phyloP scores from a whole-genome alignment of 2,113 vertebrate genomes.

The Pelodiscus sinensis region DNA sequence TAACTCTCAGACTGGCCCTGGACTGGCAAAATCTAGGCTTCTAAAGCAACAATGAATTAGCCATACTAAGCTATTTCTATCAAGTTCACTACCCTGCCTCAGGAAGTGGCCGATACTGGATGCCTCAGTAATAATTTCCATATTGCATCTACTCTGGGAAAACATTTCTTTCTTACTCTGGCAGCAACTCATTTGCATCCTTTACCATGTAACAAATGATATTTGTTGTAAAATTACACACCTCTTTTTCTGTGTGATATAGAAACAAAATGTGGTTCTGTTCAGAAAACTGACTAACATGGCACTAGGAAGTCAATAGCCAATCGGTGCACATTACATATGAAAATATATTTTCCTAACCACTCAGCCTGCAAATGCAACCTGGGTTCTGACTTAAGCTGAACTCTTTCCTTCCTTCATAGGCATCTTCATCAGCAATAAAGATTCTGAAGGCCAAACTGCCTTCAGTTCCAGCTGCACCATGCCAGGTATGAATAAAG shows the following conservation, averaged over 20 bases:
- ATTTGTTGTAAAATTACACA: not conserved
- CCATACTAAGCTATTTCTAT: not conserved
- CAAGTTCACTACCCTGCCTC: not conserved
- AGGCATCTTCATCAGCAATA: not conserved
- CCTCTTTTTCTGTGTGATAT: not conserved
- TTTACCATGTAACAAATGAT: not conserved
- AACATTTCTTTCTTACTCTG: not conserved
- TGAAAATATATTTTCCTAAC: not conserved
- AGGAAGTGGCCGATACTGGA: not conserved
- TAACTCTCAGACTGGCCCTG: not conserved
- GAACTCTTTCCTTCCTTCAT: not conserved
- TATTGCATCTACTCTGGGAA: not conserved
- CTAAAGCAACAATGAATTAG: not conserved
- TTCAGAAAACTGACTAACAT: not conserved
- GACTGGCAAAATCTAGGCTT: not conserved
- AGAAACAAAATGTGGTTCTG: not conserved
- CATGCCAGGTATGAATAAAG: not conserved
- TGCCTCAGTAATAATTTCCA: not conserved
- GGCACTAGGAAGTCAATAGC: not conserved
- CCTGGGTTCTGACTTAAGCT: not conserved
- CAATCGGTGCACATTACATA: not conserved
- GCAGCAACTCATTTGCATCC: not conserved
- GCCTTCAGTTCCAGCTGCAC: not conserved
- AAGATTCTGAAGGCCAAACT: not conserved
- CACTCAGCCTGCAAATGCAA: not conserved